Conservation (phyloP, 2,888 invertebrate species). For the Andrena marginata region DNA sequence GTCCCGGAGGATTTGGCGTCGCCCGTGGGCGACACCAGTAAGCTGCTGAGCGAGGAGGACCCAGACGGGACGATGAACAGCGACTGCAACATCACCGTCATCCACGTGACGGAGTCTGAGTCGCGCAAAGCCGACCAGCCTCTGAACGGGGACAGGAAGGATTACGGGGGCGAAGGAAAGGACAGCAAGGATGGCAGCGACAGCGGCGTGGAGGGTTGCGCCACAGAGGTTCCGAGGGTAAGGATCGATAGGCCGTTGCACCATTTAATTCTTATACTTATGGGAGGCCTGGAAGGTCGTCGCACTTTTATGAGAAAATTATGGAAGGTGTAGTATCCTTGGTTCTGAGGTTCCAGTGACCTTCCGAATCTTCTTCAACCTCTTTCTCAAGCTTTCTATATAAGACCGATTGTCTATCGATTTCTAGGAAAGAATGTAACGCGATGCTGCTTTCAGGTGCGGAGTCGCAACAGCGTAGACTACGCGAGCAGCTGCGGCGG, state of each 20-base stretch:
- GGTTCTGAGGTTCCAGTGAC: too few relatives aligned
- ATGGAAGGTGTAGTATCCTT: too few relatives aligned
- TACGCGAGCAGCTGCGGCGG: slow-evolving; percentile 89
- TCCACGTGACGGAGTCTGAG: slow-evolving; percentile 76
- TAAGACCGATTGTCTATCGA: too few relatives aligned
- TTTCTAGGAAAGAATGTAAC: too few relatives aligned
- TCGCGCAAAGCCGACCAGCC: slow-evolving; percentile 55
- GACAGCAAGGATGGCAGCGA: slow-evolving; percentile 90
- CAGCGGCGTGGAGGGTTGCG: slow-evolving; percentile 91
- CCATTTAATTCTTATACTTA: slow-evolving; percentile 19
- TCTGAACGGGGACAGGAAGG: slow-evolving; percentile 65
- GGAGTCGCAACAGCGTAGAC: slow-evolving; percentile 88
- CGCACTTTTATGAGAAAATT: too few relatives aligned
- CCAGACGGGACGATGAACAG: slow-evolving; percentile 77
- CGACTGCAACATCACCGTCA: slow-evolving; percentile 82
- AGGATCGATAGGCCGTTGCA: slow-evolving; percentile 25
- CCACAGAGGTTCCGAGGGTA: slow-evolving; percentile 85
- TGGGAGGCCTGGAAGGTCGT: background rate
- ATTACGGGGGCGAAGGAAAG: slow-evolving; percentile 76
- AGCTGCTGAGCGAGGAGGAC: slow-evolving; percentile 70
- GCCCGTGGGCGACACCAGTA: slow-evolving; percentile 65
- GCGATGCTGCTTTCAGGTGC: slow-evolving; percentile 80
- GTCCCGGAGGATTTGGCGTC: slow-evolving; percentile 81
- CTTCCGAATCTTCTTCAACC: too few relatives aligned
- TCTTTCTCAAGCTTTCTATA: too few relatives aligned